Conservation (phyloP, 1,140 invertebrate genomes). For the Littorina saxatilis region DNA sequence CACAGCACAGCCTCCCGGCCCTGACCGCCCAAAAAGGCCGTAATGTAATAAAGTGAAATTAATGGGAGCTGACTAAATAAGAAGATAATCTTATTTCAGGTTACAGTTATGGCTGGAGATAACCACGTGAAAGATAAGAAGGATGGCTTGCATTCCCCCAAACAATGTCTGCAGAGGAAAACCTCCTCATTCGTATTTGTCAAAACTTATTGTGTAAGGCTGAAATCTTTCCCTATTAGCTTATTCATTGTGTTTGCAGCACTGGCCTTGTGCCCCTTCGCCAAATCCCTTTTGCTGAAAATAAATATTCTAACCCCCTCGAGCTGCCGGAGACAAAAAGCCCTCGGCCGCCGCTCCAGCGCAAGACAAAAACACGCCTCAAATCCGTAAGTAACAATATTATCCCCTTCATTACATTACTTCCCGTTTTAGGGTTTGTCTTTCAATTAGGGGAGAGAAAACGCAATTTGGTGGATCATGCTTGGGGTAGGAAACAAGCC, state of each 20-base stretch:
- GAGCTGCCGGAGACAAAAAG: background rate
- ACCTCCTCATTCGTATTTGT: conserved; percentile 19
- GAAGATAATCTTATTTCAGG: conserved; percentile 21
- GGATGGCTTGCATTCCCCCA: conserved; percentile 24
- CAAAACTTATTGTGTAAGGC: conserved; percentile 23
- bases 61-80: conserved; percentile 29
- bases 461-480: conserved; percentile 39
- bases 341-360: too few relatives aligned
- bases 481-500: conserved; percentile 39
- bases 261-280: background rate
- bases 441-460: conserved; percentile 37
- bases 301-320: conserved; percentile 32
- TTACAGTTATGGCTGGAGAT: conserved; percentile 18
- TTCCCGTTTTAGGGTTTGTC: conserved; percentile 38
- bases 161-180: conserved; percentile 22
- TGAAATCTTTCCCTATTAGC: conserved; percentile 36
- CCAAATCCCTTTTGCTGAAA: conserved; percentile 26
- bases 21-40: too few relatives aligned
- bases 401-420: conserved; percentile 36
- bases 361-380: conserved; percentile 35
- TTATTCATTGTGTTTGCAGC: conserved; percentile 37
- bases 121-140: conserved; percentile 25
- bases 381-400: conserved; percentile 38
- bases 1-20: conserved; percentile 4
- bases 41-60: conserved; percentile 26